Conservation (phyloP, 1,140 invertebrate genomes). For the Vanessa tameamea region DNA sequence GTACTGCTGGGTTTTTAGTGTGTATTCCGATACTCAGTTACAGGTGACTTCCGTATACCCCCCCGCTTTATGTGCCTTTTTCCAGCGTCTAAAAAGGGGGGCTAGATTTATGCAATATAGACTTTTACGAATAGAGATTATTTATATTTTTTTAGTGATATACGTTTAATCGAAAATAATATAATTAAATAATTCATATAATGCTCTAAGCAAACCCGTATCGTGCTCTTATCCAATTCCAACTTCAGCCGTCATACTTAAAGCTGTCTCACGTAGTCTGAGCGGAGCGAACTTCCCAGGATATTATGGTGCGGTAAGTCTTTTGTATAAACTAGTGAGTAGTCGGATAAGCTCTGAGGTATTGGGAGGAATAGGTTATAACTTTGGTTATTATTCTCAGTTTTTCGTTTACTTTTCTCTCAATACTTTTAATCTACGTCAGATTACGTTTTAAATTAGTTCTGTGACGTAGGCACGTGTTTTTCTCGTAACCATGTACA, state of each 20-base stretch:
- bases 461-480: too few relatives aligned
- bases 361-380: constrained; percentile 27
- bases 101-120: too few relatives aligned
- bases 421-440: neutral
- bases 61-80: too few relatives aligned
- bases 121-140: too few relatives aligned
- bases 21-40: too few relatives aligned
- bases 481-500: too few relatives aligned
- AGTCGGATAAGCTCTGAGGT: constrained; percentile 25
- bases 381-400: constrained; percentile 12
- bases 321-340: constrained; percentile 34
- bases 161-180: neutral
- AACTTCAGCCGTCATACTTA: constrained; percentile 28
- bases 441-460: neutral
- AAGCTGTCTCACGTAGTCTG: constrained; percentile 26
- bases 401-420: neutral
- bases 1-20: too few relatives aligned
- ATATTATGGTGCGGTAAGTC: constrained; percentile 30
- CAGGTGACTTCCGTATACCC: too few relatives aligned
- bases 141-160: neutral
- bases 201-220: neutral
- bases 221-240: constrained; percentile 28
- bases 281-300: constrained; percentile 19
- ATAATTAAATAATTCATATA: neutral
- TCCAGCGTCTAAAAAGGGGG: too few relatives aligned